These are phyloP conservation scores for Blennius ocellaris DNA, from an alignment of 2,113 vertebrate genomes.

Conservation along the genomic window DNA sequence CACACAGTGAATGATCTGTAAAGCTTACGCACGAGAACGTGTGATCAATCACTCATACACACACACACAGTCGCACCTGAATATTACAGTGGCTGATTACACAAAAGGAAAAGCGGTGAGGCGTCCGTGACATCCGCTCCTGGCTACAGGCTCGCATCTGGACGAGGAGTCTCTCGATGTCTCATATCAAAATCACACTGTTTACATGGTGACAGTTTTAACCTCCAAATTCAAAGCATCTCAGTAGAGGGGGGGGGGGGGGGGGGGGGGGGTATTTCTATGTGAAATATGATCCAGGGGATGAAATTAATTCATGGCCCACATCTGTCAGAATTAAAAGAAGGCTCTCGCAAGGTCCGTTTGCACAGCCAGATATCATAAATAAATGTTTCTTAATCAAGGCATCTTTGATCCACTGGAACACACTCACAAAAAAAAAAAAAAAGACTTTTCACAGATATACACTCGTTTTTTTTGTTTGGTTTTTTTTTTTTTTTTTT, in stretches of 20 bases:
- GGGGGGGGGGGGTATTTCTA: conserved; percentile 25
- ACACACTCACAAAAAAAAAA: conserved; percentile 57
- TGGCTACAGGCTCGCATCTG: conserved; percentile 50
- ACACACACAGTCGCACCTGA: conserved; percentile 64
- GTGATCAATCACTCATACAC: conserved; percentile 20
- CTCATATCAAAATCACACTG: conserved; percentile 48
- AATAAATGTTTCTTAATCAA: conserved; percentile 66
- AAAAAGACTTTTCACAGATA: conserved; percentile 64
- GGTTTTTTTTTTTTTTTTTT: neutral
- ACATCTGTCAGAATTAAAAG: conserved; percentile 52
- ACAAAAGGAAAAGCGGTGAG: conserved; percentile 54
- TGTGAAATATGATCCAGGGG: conserved; percentile 45
- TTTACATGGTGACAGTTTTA: conserved; percentile 11
- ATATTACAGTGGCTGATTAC: conserved; percentile 69
- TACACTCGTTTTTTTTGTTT: conserved; percentile 49
- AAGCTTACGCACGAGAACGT: conserved; percentile 68
- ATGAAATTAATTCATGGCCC: conserved; percentile 58
- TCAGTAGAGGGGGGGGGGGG: conserved; percentile 38
- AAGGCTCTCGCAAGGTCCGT: conserved; percentile 18
- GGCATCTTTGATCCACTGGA: conserved; percentile 68
- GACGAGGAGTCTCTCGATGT: conserved; percentile 13
- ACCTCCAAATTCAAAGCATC: conserved; percentile 24
- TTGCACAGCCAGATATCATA: conserved; percentile 58
- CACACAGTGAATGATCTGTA: conserved; percentile 71
- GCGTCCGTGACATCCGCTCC: conserved; percentile 75